A percentile compares a stretch with the other conserved stretches of the same genome.
Evolutionary conservation across 2,888 invertebrate genomes (phyloP).

Genomic region (Rhagophthalmus giganteus): DNA sequence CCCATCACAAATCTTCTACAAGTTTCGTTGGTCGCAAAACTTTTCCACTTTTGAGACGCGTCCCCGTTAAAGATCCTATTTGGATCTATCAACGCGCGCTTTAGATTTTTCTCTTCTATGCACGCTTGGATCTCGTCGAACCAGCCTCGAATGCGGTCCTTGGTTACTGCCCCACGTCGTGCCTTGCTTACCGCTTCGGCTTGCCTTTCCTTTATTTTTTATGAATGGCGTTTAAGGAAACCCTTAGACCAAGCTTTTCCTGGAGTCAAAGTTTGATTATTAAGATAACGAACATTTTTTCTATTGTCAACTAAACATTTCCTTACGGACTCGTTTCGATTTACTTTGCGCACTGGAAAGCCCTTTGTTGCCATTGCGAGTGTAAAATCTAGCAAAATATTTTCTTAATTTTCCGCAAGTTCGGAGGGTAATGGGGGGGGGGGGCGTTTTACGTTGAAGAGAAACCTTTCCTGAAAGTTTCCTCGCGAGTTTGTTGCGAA

Average conservation of each 20-base stretch:
- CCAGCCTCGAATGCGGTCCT: constrained; percentile 17
- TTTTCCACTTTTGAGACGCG: constrained; percentile 8
- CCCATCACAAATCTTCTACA: constrained; percentile 12
- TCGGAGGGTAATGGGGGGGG: constrained; percentile 5
- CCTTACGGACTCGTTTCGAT: constrained; percentile 6
- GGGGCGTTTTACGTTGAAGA: constrained; percentile 1
- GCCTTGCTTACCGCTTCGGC: constrained; percentile 24
- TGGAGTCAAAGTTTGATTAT: constrained; percentile 6
- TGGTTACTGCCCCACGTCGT: constrained; percentile 25
- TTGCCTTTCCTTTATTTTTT: constrained; percentile 15
- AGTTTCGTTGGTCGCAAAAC: constrained; percentile 5
- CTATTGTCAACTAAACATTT: constrained; percentile 13
- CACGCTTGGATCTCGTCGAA: constrained; percentile 7
- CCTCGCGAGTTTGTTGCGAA: constrained; percentile 1
- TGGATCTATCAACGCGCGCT: neutral
- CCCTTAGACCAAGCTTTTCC: constrained; percentile 9
- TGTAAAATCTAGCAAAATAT: constrained; percentile 7
- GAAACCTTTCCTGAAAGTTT: constrained; percentile 6
- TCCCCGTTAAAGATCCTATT: constrained; percentile 6
- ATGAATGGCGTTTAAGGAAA: constrained; percentile 13
- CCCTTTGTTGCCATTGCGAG: constrained; percentile 12
- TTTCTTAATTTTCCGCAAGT: constrained; percentile 10
- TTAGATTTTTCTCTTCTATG: constrained; percentile 9
- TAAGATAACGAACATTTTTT: constrained; percentile 13
- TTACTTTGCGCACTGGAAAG: constrained; percentile 9